Evolutionary conservation across 2,113 vertebrate species (phyloP).

Genomic region (Notarius quadriscutis): DNA sequence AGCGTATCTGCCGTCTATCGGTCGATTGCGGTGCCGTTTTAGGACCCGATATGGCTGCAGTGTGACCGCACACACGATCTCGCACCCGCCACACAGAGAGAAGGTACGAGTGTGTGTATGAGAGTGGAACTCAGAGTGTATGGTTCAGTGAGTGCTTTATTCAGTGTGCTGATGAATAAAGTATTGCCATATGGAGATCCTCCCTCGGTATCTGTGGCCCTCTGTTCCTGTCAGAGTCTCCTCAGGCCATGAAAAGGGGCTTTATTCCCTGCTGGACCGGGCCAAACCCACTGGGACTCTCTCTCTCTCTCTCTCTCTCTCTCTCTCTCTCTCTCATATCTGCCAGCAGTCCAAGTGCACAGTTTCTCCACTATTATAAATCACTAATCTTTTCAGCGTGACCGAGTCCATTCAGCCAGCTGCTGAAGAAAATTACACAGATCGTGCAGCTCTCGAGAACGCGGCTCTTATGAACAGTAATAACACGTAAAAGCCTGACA

Average conservation of each 20-base stretch:
- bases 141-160: slow-evolving; percentile 42
- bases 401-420: slow-evolving; percentile 39
- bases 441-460: slow-evolving; percentile 25
- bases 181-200: slow-evolving; percentile 51
- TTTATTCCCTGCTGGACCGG: slow-evolving; percentile 42
- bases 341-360: slow-evolving; percentile 36
- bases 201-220: slow-evolving; percentile 44
- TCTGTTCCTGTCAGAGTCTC: slow-evolving; percentile 47
- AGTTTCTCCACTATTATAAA: slow-evolving; percentile 38
- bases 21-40: no score
- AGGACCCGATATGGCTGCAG: background rate
- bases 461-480: slow-evolving; percentile 27
- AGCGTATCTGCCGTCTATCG: no score
- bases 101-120: background rate
- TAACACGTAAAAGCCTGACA: slow-evolving; percentile 28
- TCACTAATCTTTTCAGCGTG: slow-evolving; percentile 47
- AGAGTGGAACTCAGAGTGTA: slow-evolving; percentile 1
- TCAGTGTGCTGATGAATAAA: slow-evolving; percentile 26
- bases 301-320: background rate
- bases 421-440: slow-evolving; percentile 50
- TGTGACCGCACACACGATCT: background rate
- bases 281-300: slow-evolving; percentile 44
- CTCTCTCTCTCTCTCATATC: background rate
- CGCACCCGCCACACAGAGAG: background rate
- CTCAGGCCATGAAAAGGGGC: slow-evolving; percentile 37